Conservation (phyloP, 92 coral and sea anemone species). For the Palythoa grandis region DNA sequence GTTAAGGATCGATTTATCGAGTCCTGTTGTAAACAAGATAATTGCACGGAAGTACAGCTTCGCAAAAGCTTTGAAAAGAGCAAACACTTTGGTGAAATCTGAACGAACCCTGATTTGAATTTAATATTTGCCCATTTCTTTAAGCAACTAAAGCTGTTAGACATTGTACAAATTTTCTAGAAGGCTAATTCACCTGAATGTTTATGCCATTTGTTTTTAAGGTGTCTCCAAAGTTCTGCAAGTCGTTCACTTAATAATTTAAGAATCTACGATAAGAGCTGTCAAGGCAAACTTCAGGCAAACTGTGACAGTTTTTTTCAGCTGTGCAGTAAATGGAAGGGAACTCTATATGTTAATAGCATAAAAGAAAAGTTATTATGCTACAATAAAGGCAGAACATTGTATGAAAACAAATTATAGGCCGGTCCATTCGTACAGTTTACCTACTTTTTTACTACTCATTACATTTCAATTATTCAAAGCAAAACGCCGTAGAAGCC, state of each 20-base stretch:
- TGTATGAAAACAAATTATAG: slow-evolving; percentile 38
- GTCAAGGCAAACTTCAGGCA: slow-evolving; percentile 31
- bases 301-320: slow-evolving; percentile 33
- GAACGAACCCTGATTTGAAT: slow-evolving; percentile 60
- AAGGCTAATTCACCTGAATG: slow-evolving; percentile 36
- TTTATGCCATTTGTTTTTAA: slow-evolving; percentile 31
- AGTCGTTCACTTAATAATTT: slow-evolving; percentile 35
- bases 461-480: slow-evolving; percentile 74
- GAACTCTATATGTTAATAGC: slow-evolving; percentile 23
- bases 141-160: slow-evolving; percentile 26
- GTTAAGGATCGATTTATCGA: slow-evolving; percentile 72
- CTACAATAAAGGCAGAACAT: slow-evolving; percentile 43
- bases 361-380: slow-evolving; percentile 37
- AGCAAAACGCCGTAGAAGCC: slow-evolving; percentile 42
- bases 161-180: slow-evolving; percentile 38
- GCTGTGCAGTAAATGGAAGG: slow-evolving; percentile 31
- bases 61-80: slow-evolving; percentile 87
- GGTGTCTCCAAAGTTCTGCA: slow-evolving; percentile 39
- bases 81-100: slow-evolving; percentile 84
- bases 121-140: slow-evolving; percentile 55
- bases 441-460: slow-evolving; percentile 44
- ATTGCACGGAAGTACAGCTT: slow-evolving; percentile 92
- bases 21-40: slow-evolving; percentile 87
- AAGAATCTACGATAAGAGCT: slow-evolving; percentile 47
- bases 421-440: slow-evolving; percentile 49